phyloP scores from a whole-genome alignment of 2,113 vertebrate species.

The Agelaius phoeniceus region DNA sequence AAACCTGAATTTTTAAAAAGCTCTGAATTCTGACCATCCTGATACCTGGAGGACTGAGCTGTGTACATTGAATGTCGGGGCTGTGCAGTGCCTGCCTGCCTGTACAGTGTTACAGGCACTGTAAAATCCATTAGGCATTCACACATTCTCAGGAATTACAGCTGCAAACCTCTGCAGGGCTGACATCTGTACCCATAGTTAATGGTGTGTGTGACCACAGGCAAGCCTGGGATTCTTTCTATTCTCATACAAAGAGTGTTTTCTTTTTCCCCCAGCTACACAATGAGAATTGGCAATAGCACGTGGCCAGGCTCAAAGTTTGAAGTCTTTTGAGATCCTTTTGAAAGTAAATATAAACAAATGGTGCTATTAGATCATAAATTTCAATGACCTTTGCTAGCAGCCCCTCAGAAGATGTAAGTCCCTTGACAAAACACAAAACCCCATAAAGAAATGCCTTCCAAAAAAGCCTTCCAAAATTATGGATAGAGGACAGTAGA shows the following conservation, averaged over 20 bases:
- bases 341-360: neutral
- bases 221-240: neutral
- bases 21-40: neutral
- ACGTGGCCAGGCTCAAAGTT: neutral
- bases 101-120: no score
- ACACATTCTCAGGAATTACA: neutral
- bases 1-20: no score
- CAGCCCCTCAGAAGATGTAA: neutral
- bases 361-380: neutral
- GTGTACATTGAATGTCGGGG: fast-evolving
- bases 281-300: neutral
- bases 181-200: fast-evolving
- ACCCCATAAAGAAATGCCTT: neutral
- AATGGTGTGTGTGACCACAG: neutral
- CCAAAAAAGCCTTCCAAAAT: neutral
- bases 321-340: neutral
- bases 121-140: neutral
- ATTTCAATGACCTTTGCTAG: neutral
- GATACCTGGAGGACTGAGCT: neutral
- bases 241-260: neutral
- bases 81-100: fast-evolving
- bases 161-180: neutral
- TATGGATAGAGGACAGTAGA: neutral
- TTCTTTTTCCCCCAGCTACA: neutral
- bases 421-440: neutral